These are phyloP conservation scores for Ranitomeya variabilis DNA, from an alignment of 2,113 vertebrate genomes.

Conservation along the genomic window DNA sequence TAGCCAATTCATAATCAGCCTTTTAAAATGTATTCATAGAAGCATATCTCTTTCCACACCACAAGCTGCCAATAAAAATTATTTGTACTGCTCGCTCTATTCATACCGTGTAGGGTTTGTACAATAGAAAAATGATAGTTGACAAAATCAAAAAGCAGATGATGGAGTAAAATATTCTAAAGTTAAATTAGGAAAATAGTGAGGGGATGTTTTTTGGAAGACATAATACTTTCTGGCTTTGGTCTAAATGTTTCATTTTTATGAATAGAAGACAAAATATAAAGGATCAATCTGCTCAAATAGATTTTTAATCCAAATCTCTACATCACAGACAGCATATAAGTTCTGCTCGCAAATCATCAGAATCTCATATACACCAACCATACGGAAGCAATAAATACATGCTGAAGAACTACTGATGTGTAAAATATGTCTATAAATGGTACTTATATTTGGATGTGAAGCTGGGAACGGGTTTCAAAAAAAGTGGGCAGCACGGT, in stretches of 20 bases:
- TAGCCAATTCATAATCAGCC: conserved; percentile 20
- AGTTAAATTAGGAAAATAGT: neutral
- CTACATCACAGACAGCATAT: neutral
- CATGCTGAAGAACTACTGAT: neutral
- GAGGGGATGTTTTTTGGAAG: neutral
- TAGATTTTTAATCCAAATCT: neutral
- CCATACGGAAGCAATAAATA: neutral
- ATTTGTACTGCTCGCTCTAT: conserved; percentile 20
- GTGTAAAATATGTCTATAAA: neutral
- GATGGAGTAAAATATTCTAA: conserved; percentile 3
- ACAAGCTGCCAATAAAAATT: conserved; percentile 35
- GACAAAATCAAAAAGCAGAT: conserved; percentile 7
- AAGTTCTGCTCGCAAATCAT: neutral
- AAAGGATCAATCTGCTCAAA: neutral
- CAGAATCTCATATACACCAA: neutral
- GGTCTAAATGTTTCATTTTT: neutral
- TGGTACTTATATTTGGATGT: neutral
- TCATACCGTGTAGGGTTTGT: conserved; percentile 5
- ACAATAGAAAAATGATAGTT: conserved; percentile 34
- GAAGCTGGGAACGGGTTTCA: neutral
- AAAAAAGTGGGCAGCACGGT: no score
- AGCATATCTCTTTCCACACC: conserved; percentile 35
- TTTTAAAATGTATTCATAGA: conserved; percentile 31
- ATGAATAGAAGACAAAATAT: neutral
- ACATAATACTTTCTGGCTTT: neutral